Percentiles rank a stretch among this genome's conserved stretches.
Conservation (phyloP, 2,888 invertebrate species). For the Hyposoter didymator region DNA sequence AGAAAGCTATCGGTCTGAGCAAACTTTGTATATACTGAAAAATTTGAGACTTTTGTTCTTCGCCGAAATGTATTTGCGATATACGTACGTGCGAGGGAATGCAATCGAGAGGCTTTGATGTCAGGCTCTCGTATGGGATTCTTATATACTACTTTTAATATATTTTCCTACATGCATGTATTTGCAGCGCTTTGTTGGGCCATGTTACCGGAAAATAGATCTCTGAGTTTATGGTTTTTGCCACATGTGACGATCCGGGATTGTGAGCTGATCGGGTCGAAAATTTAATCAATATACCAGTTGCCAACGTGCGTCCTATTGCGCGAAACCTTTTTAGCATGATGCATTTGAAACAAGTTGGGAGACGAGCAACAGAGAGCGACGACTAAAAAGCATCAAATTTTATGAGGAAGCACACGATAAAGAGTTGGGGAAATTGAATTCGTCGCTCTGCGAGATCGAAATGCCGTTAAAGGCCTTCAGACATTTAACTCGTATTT, state of each 20-base stretch:
- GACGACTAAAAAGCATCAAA: slow-evolving; percentile 22
- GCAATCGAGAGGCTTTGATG: slow-evolving; percentile 37
- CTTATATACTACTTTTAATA: slow-evolving; percentile 6
- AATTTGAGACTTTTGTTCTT: neutral
- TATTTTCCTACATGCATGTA: neutral
- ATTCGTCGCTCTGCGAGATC: slow-evolving; percentile 31
- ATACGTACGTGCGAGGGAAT: neutral
- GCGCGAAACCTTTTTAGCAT: neutral
- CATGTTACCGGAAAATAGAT: slow-evolving; percentile 24
- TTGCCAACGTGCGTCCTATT: neutral
- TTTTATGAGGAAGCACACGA: neutral
- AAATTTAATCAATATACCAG: slow-evolving; percentile 30
- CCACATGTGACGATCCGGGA: neutral
- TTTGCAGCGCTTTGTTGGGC: neutral
- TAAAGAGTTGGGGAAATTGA: slow-evolving; percentile 53
- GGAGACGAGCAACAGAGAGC: neutral
- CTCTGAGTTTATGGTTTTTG: neutral
- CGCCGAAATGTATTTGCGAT: neutral
- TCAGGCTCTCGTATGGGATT: slow-evolving; percentile 15
- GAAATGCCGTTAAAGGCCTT: slow-evolving; percentile 45
- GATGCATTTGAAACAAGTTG: neutral
- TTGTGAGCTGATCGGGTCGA: neutral
- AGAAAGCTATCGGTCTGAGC: neutral
- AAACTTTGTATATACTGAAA: neutral
- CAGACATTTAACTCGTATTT: slow-evolving; percentile 19